phyloP scores from a whole-genome alignment of 2,113 vertebrate genomes.

The Eretmochelys imbricata region DNA sequence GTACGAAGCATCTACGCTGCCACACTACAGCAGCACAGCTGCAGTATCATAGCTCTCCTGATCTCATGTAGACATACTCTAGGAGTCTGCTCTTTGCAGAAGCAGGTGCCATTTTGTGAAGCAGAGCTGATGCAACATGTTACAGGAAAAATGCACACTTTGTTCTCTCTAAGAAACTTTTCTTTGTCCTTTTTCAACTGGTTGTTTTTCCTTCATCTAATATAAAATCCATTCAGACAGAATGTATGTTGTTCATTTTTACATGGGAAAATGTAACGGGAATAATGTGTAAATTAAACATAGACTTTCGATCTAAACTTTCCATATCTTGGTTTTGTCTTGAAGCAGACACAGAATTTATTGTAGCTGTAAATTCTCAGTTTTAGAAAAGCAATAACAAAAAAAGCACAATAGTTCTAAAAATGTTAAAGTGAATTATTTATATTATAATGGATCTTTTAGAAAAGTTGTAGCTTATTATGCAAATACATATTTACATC shows the following conservation, averaged over 20 bases:
- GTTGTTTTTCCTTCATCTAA: neutral
- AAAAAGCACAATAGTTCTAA: neutral
- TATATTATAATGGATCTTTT: neutral
- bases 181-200: neutral
- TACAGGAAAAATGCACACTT: neutral
- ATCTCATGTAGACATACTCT: too few relatives aligned
- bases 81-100: neutral
- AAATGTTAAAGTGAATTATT: neutral
- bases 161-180: neutral
- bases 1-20: neutral
- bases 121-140: neutral
- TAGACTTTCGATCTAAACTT: neutral
- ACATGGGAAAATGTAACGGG: neutral
- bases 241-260: neutral
- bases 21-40: neutral
- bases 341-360: neutral
- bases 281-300: neutral
- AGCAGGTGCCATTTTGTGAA: neutral
- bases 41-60: too few relatives aligned
- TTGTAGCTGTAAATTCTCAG: neutral
- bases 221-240: neutral
- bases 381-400: neutral
- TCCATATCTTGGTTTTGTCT: neutral
- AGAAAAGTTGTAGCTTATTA: neutral
- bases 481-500: neutral